These are phyloP conservation scores for Melieria omissa DNA, from an alignment of 2,888 invertebrate species.

Conservation along the genomic window DNA sequence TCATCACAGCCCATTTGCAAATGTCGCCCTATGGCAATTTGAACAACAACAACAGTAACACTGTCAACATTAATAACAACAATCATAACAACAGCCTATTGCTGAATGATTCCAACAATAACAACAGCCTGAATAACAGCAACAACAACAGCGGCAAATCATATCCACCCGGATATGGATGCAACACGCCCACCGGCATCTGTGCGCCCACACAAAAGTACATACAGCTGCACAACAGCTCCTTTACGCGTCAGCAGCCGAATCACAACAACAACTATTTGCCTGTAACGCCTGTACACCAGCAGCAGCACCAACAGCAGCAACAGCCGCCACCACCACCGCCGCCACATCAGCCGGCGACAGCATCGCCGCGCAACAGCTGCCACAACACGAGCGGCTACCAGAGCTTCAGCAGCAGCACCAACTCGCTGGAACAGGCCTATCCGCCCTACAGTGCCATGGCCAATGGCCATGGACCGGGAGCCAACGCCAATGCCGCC, in stretches of 20 bases:
- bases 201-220: slow-evolving; percentile 62
- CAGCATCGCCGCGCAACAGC: slow-evolving; percentile 58
- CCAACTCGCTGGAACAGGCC: slow-evolving; percentile 65
- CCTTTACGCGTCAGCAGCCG: slow-evolving; percentile 50
- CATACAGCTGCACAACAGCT: slow-evolving; percentile 58
- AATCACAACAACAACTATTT: slow-evolving; percentile 53
- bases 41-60: slow-evolving; percentile 38
- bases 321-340: slow-evolving; percentile 8
- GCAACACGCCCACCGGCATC: slow-evolving; percentile 57
- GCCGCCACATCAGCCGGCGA: slow-evolving; percentile 38
- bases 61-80: slow-evolving; percentile 27
- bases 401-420: slow-evolving; percentile 67
- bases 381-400: slow-evolving; percentile 66
- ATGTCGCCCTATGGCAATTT: slow-evolving; percentile 56
- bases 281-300: slow-evolving; percentile 51
- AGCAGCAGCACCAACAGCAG: slow-evolving; percentile 46
- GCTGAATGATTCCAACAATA: slow-evolving; percentile 36
- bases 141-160: slow-evolving; percentile 28
- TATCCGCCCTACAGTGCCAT: slow-evolving; percentile 58
- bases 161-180: slow-evolving; percentile 39
- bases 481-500: slow-evolving; percentile 24
- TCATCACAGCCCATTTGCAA: slow-evolving; percentile 56
- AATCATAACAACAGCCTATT: slow-evolving; percentile 33
- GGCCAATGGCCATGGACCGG: slow-evolving; percentile 18
- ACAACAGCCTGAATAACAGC: slow-evolving; percentile 21